These are phyloP conservation scores for Psittacula cyanocephala DNA, from an alignment of 2,113 vertebrate genomes.

Conservation along the genomic window DNA sequence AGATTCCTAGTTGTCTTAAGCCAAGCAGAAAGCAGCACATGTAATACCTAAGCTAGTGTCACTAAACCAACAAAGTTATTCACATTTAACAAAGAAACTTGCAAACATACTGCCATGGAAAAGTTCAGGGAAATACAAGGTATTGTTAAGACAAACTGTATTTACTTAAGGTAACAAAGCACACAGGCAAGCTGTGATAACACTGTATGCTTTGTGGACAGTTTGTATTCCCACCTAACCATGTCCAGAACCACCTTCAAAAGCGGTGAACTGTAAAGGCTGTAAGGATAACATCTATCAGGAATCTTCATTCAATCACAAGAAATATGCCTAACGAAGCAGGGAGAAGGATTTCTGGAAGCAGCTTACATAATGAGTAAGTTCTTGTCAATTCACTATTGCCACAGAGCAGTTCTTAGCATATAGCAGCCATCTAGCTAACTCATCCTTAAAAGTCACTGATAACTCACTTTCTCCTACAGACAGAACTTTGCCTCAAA, in stretches of 20 bases:
- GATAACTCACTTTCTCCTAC: not conserved
- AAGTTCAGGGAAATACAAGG: not conserved
- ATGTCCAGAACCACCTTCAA: not conserved
- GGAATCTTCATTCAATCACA: not conserved
- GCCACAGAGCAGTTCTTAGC: not conserved
- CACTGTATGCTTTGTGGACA: not conserved
- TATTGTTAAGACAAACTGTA: not conserved
- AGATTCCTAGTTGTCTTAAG: not conserved
- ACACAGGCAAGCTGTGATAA: not conserved
- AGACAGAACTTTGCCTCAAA: not conserved
- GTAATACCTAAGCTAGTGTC: not conserved
- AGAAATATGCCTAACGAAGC: not conserved
- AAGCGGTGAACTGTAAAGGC: not conserved
- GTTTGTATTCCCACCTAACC: not conserved
- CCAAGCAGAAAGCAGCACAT: not conserved
- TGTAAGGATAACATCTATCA: not conserved
- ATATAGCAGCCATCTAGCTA: rapidly evolving
- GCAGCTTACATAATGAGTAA: not conserved
- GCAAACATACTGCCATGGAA: not conserved
- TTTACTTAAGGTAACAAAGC: not conserved
- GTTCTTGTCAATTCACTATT: not conserved
- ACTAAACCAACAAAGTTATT: not conserved
- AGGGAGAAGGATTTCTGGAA: not conserved
- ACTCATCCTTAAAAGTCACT: not conserved
- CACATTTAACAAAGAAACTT: not conserved